Base-by-base conservation (phyloP, 2,797 vertebrate genomes). In the Tiaroga cobitis region DNA sequence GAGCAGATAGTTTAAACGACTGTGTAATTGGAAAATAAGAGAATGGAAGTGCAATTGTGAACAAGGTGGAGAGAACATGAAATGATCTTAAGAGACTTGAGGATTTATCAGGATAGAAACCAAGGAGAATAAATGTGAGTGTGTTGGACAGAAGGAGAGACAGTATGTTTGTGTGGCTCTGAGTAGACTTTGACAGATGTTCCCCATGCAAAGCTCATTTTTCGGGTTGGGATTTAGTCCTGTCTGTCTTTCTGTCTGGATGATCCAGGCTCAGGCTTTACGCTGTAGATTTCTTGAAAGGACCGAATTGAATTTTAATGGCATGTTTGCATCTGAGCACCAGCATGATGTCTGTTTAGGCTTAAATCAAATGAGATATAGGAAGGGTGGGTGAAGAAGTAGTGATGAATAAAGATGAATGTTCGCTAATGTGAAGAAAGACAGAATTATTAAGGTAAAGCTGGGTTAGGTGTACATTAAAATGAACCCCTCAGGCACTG, bases 191-290 rank as follows among this genome's bases (percentile, higher is more conserved):
- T 87, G 82, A 89, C 89, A 90, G 89, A 92, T 88, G 88, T 87
- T 92, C 90, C 91, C 89, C 43, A 91, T 93, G 91, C 92, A 86
- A 90, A 94, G 84, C 89, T 86, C 67, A 87, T 92, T 87, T 90
- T 91, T 92, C 77, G 73, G 39, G 84, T 81, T 59, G 59, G 32
- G 75, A 32, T 82, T 83, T 70, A 68, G 34, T 63, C 43, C 86
- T 81, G 82, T 78, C 74, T 59, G 49, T 75, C 61, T 65, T 65
- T 65, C 82, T 70, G 88, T 91, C 86, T 89, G 85, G 85, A 86
- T 82, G 87, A 89, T 89, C 87, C 84, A 41, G 80, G 76, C 82
- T 88, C 89, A 89, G 85, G 85, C 73, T 88, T 84, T 81, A 56
- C 41, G 37, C 82, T 54, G 84, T 67, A 70, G 78, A 75, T 88